Percentiles rank a stretch among this genome's conserved stretches.
phyloP scores from a whole-genome alignment of 2,888 invertebrate species.

The Thera obeliscata region DNA sequence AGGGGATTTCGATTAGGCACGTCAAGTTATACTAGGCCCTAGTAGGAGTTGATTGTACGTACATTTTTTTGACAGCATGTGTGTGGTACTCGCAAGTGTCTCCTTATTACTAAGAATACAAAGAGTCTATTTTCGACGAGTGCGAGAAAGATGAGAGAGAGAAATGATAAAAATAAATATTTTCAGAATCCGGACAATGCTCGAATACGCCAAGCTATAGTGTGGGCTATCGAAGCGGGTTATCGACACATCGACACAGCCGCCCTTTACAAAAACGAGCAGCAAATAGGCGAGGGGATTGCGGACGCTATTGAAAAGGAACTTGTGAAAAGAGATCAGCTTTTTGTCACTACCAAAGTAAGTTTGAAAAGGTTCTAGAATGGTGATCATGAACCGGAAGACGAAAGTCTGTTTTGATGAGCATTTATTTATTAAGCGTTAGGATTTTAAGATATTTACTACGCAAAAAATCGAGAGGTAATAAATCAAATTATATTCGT shows the following conservation, averaged over 20 bases:
- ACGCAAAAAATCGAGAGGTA: too few species aligned
- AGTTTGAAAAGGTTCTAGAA: constrained; percentile 7
- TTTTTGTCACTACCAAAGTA: constrained; percentile 70
- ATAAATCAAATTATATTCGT: too few species aligned
- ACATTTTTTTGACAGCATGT: too few species aligned
- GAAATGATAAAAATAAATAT: background rate
- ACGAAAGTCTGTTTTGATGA: background rate
- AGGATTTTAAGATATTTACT: too few species aligned
- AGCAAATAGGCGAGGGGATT: constrained; percentile 80
- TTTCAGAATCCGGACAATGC: constrained; percentile 53
- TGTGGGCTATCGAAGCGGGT: constrained; percentile 61
- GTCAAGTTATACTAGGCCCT: too few species aligned
- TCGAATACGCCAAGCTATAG: constrained; percentile 53
- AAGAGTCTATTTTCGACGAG: too few species aligned
- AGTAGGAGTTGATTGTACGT: too few species aligned
- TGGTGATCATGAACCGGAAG: background rate
- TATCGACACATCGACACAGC: constrained; percentile 72
- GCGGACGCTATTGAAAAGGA: constrained; percentile 75
- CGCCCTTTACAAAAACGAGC: constrained; percentile 60
- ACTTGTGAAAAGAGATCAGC: constrained; percentile 68
- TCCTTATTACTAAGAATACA: too few species aligned
- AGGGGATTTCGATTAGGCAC: too few species aligned
- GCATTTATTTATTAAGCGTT: background rate
- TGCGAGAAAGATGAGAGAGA: background rate
- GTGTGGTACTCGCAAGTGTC: too few species aligned